Conservation (phyloP, 2,888 invertebrate genomes). For the Drosophila gaucha region DNA sequence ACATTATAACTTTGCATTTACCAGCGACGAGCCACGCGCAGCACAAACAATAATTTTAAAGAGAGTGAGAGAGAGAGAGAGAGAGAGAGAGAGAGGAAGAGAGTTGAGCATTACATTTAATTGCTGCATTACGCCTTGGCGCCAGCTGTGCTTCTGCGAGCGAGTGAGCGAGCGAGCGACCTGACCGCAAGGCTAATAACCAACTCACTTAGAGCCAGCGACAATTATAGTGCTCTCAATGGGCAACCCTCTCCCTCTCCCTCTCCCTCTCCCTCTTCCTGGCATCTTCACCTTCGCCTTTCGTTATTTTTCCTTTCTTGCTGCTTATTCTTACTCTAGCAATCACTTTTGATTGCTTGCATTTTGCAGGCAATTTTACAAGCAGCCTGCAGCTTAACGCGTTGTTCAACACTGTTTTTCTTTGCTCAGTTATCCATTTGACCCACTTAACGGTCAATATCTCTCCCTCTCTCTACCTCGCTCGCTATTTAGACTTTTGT, state of each 20-base stretch:
- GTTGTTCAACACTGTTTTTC: conserved; percentile 9
- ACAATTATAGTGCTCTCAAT: conserved; percentile 46
- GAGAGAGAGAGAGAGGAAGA: conserved; percentile 1
- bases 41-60: conserved; percentile 53
- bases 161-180: not conserved
- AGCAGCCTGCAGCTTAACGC: not conserved
- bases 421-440: not conserved
- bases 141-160: conserved; percentile 56
- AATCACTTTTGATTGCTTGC: conserved; percentile 10
- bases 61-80: not conserved
- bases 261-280: not conserved
- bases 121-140: conserved; percentile 59
- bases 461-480: not conserved
- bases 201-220: conserved; percentile 40
- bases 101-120: conserved; percentile 61
- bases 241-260: not conserved
- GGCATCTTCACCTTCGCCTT: too few relatives aligned
- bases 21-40: conserved; percentile 10
- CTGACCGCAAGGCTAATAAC: conserved; percentile 43
- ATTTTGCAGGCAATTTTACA: conserved; percentile 10
- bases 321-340: not conserved
- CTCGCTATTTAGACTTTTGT: not conserved
- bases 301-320: too few relatives aligned
- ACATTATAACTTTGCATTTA: conserved; percentile 79
- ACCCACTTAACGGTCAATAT: too few relatives aligned